A percentile compares a stretch with the other conserved stretches of the same genome.
Evolutionary conservation across 2,888 invertebrate genomes (phyloP).

Genomic region (Meloe dianella): DNA sequence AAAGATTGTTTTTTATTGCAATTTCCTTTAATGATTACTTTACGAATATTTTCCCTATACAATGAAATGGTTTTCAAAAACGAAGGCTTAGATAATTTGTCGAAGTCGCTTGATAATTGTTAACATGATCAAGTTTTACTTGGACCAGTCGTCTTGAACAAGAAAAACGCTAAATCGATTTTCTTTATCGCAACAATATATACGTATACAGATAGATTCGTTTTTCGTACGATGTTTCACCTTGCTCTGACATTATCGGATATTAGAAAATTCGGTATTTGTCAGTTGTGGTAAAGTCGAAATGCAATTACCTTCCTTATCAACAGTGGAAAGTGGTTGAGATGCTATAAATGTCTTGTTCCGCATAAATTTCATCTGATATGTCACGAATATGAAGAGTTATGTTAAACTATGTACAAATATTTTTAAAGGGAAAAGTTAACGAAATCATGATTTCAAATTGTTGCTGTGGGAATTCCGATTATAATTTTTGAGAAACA

Average conservation of each 20-base stretch:
- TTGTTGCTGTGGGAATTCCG: no score
- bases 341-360: constrained; percentile 15
- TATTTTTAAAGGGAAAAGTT: not conserved
- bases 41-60: no score
- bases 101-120: no score
- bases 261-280: constrained; percentile 5
- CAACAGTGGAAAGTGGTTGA: not conserved
- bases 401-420: not conserved
- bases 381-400: not conserved
- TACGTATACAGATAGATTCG: constrained; percentile 10
- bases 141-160: no score
- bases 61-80: no score
- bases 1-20: no score
- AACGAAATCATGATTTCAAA: not conserved
- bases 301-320: constrained; percentile 2
- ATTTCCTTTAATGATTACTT: no score
- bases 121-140: no score
- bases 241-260: not conserved
- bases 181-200: not conserved
- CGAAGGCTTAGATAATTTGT: no score
- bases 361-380: not conserved
- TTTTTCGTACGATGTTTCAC: constrained; percentile 5
- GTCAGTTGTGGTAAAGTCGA: not conserved
- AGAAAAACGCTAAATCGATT: no score
- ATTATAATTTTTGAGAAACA: constrained; percentile 16